Evolutionary conservation across 2,888 invertebrate genomes (phyloP).

Genomic region (Oscheius onirici): DNA sequence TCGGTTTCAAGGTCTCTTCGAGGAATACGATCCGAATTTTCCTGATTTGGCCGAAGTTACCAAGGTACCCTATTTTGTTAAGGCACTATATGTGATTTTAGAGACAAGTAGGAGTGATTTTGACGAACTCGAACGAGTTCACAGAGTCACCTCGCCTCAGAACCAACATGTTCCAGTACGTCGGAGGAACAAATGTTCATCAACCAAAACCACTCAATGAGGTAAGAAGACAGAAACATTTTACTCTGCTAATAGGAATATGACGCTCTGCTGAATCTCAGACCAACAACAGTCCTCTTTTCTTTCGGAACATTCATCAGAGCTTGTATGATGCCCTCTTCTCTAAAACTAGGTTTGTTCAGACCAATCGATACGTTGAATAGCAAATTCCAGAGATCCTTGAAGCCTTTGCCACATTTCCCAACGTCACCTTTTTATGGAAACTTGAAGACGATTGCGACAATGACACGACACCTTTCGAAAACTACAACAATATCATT

Average conservation of each 20-base stretch:
- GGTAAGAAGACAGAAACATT: neutral
- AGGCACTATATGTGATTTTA: neutral
- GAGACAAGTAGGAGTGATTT: slow-evolving; percentile 14
- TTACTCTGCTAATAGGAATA: neutral
- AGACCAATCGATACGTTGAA: neutral
- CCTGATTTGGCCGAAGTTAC: neutral
- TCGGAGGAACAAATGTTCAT: slow-evolving; percentile 28
- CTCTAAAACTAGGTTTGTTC: slow-evolving; percentile 5
- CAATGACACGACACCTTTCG: neutral
- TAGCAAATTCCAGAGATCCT: slow-evolving; percentile 11
- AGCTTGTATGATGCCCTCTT: slow-evolving; percentile 14
- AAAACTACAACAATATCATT: slow-evolving; percentile 4
- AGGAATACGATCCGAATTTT: slow-evolving; percentile 5
- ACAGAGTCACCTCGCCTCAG: slow-evolving; percentile 17
- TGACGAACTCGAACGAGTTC: slow-evolving; percentile 26
- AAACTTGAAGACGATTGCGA: slow-evolving; percentile 16
- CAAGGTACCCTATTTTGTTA: neutral
- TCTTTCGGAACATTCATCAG: slow-evolving; percentile 21
- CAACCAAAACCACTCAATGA: slow-evolving; percentile 7
- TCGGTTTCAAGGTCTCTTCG: neutral
- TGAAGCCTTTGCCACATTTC: slow-evolving; percentile 19
- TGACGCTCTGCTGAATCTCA: neutral
- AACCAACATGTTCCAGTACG: slow-evolving; percentile 26
- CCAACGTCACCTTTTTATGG: slow-evolving; percentile 31
- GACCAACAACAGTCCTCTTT: slow-evolving; percentile 17